phyloP scores from a whole-genome alignment of 2,797 vertebrate species.

The Dermochelys coriacea region DNA sequence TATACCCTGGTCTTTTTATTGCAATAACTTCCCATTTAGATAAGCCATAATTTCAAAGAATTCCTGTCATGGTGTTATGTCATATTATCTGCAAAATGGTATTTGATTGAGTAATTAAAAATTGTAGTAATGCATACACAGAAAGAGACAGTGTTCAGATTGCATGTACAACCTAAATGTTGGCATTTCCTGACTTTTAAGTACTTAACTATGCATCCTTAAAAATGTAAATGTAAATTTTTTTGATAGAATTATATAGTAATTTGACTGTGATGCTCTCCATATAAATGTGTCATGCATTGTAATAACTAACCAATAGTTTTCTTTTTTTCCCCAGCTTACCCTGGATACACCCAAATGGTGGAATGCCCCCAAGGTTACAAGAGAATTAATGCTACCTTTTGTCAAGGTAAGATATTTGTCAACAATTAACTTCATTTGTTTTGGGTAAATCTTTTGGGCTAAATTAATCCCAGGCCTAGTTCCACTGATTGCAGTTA shows the following conservation, averaged over 20 bases:
- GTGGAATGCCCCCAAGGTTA: constrained; percentile 95
- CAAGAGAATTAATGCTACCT: constrained; percentile 92
- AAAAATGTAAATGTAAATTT: rapidly evolving
- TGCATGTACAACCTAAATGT: not conserved
- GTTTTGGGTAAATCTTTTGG: constrained; percentile 1
- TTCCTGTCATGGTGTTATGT: not conserved
- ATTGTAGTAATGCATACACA: not conserved
- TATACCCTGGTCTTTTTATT: not conserved
- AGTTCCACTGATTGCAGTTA: not conserved
- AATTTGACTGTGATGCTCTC: not conserved
- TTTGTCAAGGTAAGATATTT: constrained; percentile 90
- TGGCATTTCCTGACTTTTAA: not conserved
- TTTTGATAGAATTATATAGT: not conserved
- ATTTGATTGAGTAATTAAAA: not conserved
- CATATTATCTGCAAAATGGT: not conserved
- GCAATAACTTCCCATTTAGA: not conserved
- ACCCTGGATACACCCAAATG: constrained; percentile 83
- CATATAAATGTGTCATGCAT: not conserved
- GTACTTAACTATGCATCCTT: not conserved
- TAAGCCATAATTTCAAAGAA: not conserved
- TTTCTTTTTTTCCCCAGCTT: constrained; percentile 77
- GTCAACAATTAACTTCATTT: not conserved
- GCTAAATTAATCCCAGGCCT: not conserved
- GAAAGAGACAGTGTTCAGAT: not conserved
- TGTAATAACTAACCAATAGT: not conserved